A percentile compares a stretch with the other conserved stretches of the same genome.
Conservation (phyloP, 2,888 invertebrate species). For the Coenonympha glycerion region DNA sequence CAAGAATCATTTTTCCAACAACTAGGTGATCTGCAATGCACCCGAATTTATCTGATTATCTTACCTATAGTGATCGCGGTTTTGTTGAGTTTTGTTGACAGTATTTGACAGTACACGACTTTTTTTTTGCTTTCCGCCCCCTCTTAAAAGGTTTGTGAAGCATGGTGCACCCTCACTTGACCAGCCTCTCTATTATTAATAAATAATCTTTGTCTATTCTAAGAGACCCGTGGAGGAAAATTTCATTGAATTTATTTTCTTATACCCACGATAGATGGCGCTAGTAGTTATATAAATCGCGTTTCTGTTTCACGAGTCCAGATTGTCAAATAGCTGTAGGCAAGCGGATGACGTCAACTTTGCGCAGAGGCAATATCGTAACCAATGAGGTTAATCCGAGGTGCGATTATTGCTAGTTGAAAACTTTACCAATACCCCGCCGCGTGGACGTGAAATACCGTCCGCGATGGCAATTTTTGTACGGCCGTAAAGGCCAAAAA, state of each 20-base stretch:
- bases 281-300: not conserved
- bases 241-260: not conserved
- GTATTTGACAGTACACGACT: too few species aligned
- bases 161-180: too few species aligned
- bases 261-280: constrained; percentile 2
- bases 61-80: too few species aligned
- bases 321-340: not conserved
- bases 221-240: too few species aligned
- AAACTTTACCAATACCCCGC: constrained; percentile 96
- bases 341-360: constrained; percentile 70
- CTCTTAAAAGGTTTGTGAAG: too few species aligned
- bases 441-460: constrained; percentile 90
- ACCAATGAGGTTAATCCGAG: constrained; percentile 90
- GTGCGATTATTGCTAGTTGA: constrained; percentile 95
- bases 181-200: too few species aligned
- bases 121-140: too few species aligned
- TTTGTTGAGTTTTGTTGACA: too few species aligned
- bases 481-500: constrained; percentile 76
- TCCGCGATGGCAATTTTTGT: constrained; percentile 91
- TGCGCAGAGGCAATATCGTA: constrained; percentile 94
- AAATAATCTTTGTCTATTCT: too few species aligned
- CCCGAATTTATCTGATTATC: too few species aligned
- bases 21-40: too few species aligned
- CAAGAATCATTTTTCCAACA: too few species aligned
- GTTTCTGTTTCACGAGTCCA: not conserved